phyloP scores from a whole-genome alignment of 2,113 vertebrate species.

The Trogon melanurus region DNA sequence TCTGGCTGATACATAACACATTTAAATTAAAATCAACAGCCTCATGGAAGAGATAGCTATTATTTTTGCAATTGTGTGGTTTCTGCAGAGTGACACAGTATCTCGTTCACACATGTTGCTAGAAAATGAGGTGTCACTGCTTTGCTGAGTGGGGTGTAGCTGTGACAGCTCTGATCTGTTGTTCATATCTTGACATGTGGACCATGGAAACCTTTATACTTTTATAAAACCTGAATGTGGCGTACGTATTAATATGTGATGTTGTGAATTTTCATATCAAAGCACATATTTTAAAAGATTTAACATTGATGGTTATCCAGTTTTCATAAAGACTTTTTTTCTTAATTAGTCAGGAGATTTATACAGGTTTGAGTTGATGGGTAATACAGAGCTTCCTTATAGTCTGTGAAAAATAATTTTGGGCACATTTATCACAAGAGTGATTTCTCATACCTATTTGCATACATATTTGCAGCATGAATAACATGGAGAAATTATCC shows the following conservation, averaged over 20 bases:
- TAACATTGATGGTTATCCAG: rapidly evolving
- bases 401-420: background rate
- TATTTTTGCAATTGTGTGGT: background rate
- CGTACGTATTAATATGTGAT: rapidly evolving
- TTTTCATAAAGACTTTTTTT: background rate
- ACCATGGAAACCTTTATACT: background rate
- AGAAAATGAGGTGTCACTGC: background rate
- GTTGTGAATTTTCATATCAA: background rate
- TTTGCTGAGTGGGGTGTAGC: background rate
- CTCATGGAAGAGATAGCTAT: background rate
- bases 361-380: background rate
- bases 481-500: background rate
- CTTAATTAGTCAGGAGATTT: background rate
- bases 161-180: background rate
- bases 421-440: background rate
- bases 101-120: background rate
- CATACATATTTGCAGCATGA: background rate
- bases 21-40: background rate
- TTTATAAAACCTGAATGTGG: background rate
- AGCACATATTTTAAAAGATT: background rate
- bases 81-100: background rate
- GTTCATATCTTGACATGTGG: background rate
- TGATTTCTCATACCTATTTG: background rate
- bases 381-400: background rate
- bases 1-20: background rate